These are phyloP conservation scores for Vespertilio murinus DNA, from an alignment of 2,797 vertebrate species.

Conservation along the genomic window DNA sequence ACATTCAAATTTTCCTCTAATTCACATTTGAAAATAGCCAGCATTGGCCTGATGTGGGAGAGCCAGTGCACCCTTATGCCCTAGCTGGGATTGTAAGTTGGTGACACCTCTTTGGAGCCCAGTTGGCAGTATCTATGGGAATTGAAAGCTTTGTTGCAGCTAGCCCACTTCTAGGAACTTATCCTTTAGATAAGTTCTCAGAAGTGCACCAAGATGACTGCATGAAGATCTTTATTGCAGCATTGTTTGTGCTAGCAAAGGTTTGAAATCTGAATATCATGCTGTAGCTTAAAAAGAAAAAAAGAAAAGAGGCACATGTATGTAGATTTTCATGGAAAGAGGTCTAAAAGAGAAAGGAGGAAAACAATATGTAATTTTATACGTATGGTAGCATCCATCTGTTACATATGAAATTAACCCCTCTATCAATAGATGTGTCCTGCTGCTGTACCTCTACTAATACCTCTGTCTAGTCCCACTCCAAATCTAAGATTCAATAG, in stretches of 20 bases:
- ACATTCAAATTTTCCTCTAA: neutral
- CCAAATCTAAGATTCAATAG: neutral
- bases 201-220: neutral
- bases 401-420: neutral
- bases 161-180: slow-evolving; percentile 19
- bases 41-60: neutral
- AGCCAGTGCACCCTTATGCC: neutral
- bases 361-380: neutral
- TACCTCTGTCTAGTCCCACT: neutral
- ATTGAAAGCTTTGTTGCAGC: neutral
- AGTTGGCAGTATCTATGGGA: neutral
- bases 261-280: neutral
- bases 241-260: neutral
- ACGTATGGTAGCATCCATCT: neutral
- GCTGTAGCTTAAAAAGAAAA: neutral
- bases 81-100: neutral
- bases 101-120: neutral
- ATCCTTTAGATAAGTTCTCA: slow-evolving; percentile 39
- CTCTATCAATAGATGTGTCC: neutral
- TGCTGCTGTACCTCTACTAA: neutral
- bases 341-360: neutral
- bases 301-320: neutral
- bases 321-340: neutral
- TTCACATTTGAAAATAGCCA: slow-evolving; percentile 20
- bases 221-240: neutral